Base-by-base conservation (phyloP, 2,113 vertebrate species). In the Ornithorhynchus anatinus region DNA sequence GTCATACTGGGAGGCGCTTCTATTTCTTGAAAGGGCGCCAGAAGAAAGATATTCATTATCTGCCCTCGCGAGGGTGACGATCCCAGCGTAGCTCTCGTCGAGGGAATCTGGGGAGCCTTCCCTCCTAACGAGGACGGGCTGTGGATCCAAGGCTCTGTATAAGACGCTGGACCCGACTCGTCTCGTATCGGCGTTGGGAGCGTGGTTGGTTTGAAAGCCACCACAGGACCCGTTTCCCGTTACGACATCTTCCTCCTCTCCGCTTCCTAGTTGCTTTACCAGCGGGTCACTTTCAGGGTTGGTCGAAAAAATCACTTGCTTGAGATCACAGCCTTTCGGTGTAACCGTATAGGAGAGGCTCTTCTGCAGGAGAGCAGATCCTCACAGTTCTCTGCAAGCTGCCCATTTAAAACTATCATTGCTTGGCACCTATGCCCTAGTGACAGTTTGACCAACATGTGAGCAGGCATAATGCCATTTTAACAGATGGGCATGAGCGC, bases 401-500 rank as follows among this genome's bases (percentile, higher is more conserved):
- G 89, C 86, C 90, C 89, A 78, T 86, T 89, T 88, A 89, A 89
- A 90, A 81, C 75, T 75, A 85, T 88, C 89, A 75, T 87, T 89
- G 90, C 88, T 91, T 93, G 90, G 91, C 91, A 92, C 88, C 88
- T 91, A 75, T 91, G 90, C 87, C 90, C 90, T 86, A 22, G 87
- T 91, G 91, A 91, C 92, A 90, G 88, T 90, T 89, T 90, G 91
- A 92, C 91, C 91, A 93, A 89, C 91, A 91, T 93, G 88, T 88
- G 87, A 92, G 85, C 79, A 89, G 92, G 91, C 91, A 89, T 39
- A 11, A 31, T 90, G 92, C 89, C 92, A 93, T 90, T 62, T 67
- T 66, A 84, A 75, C 91, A 93, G 90, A 92, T 91, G 91, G 89
- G 69, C 58, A 39, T 86, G 88, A 82, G 80, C 74, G 37, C 39